phyloP scores from a whole-genome alignment of 2,888 invertebrate species.

The Tipula helvola region DNA sequence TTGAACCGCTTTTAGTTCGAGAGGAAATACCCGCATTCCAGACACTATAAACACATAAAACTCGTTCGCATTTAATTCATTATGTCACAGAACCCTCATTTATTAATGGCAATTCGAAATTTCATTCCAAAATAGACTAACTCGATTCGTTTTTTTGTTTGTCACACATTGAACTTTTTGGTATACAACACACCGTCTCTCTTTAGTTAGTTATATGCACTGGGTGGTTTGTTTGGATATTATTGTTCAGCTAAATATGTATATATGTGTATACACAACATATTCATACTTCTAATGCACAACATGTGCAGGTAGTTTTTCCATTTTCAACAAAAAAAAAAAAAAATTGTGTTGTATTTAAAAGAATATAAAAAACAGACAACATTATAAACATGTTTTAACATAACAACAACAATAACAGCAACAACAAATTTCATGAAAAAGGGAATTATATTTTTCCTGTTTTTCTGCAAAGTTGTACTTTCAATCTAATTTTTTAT shows the following conservation, averaged over 20 bases:
- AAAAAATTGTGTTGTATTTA: neutral
- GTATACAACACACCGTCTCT: neutral
- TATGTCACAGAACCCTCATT: too few relatives aligned
- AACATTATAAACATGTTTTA: neutral
- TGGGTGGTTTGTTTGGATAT: neutral
- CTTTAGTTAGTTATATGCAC: neutral
- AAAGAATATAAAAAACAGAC: neutral
- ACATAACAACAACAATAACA: neutral
- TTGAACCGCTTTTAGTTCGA: too few relatives aligned
- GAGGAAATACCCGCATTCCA: too few relatives aligned
- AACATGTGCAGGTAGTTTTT: neutral
- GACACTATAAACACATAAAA: too few relatives aligned
- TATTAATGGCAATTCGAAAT: too few relatives aligned
- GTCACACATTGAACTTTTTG: neutral
- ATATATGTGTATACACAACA: neutral
- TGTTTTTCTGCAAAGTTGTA: neutral
- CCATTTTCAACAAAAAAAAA: neutral
- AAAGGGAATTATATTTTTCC: neutral
- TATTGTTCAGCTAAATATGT: neutral
- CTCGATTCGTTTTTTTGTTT: too few relatives aligned
- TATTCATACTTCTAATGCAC: neutral
- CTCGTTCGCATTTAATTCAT: too few relatives aligned
- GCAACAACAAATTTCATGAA: neutral
- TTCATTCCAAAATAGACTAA: too few relatives aligned
- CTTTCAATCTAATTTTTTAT: neutral